These are phyloP conservation scores for Mionectes macconnelli DNA, from an alignment of 2,113 vertebrate genomes.

Conservation along the genomic window DNA sequence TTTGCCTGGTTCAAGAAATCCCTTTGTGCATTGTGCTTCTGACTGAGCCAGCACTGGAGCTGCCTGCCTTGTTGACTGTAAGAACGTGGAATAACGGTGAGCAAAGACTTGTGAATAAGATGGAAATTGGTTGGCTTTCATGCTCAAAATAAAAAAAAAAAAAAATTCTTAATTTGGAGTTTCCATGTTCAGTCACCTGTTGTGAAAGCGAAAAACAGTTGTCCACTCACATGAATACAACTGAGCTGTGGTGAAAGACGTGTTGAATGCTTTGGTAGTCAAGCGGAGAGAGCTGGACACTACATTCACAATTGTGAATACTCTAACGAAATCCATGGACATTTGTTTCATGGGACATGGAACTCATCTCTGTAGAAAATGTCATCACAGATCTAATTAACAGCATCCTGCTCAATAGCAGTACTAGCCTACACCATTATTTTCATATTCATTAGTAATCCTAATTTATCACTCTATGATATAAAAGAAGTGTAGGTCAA, in stretches of 20 bases:
- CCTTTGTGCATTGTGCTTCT: not conserved
- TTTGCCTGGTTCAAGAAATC: not conserved
- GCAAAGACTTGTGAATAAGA: not conserved
- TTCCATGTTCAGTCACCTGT: not conserved
- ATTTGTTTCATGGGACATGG: not conserved
- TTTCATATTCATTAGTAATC: slow-evolving; percentile 30
- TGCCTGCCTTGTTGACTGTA: not conserved
- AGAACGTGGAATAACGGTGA: not conserved
- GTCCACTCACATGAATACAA: not conserved
- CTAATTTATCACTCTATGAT: not conserved
- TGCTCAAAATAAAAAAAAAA: not conserved
- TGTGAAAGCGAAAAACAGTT: not conserved
- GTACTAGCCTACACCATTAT: slow-evolving; percentile 10
- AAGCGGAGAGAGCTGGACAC: not conserved
- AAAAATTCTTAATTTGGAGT: not conserved
- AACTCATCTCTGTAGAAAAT: not conserved
- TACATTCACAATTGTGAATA: not conserved
- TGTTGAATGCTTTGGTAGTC: not conserved
- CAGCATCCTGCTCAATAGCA: not conserved
- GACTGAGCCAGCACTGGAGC: not conserved
- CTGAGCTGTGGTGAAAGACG: not conserved
- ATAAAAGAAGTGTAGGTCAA: slow-evolving; percentile 41
- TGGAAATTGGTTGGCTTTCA: not conserved
- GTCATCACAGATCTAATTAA: slow-evolving; percentile 22
- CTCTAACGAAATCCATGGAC: not conserved